phyloP scores from a whole-genome alignment of 2,113 vertebrate genomes.

The Syngnathus scovelli region DNA sequence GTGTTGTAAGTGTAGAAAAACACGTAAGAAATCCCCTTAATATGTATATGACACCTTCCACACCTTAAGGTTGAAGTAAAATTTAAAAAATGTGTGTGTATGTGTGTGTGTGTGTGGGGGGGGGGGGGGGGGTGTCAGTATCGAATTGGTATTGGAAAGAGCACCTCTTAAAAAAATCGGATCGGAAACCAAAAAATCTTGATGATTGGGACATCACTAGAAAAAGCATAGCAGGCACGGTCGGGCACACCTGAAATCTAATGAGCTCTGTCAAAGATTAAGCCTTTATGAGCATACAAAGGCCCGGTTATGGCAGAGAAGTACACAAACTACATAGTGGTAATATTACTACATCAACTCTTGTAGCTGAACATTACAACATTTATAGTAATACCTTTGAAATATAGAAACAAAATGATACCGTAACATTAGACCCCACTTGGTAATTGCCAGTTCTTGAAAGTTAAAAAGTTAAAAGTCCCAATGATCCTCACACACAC shows the following conservation, averaged over 20 bases:
- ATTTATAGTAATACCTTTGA: neutral
- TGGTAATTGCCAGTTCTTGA: neutral
- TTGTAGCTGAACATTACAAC: neutral
- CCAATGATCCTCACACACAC: no score
- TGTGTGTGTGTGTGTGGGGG: no score
- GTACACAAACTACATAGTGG: neutral
- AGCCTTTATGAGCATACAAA: neutral
- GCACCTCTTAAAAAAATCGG: no score
- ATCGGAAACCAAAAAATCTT: no score
- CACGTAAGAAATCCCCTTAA: no score
- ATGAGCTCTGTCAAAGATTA: neutral
- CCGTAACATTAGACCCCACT: neutral
- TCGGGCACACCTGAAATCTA: neutral
- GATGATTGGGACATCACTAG: neutral
- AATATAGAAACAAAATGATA: neutral
- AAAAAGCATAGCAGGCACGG: neutral
- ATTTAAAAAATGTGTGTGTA: no score
- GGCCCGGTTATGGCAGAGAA: neutral
- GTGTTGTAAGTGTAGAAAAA: no score
- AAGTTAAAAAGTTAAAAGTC: neutral
- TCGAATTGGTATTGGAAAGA: no score
- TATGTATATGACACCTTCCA: no score
- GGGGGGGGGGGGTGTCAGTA: no score
- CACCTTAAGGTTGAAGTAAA: no score
- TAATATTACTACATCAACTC: neutral